Evolutionary conservation across 2,888 invertebrate species (phyloP).

Genomic region (Ophion costatus): DNA sequence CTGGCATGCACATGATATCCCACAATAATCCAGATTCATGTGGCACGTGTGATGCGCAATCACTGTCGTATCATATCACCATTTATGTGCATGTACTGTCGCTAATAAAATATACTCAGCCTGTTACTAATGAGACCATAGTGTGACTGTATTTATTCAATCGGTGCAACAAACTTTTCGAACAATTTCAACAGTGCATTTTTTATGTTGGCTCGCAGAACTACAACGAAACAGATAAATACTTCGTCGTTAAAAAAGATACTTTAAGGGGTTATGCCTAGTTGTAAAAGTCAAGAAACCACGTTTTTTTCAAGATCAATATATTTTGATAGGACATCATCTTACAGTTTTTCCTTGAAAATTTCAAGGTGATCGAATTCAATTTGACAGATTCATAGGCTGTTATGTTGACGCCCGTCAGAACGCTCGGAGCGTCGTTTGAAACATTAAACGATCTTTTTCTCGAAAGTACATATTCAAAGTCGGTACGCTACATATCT

Average conservation of each 20-base stretch:
- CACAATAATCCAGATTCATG: neutral
- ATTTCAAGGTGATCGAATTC: no score
- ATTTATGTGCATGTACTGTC: neutral
- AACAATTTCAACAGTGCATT: neutral
- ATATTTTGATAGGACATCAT: no score
- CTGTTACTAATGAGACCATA: neutral
- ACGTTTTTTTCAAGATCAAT: no score
- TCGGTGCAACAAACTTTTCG: neutral
- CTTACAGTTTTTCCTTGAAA: no score
- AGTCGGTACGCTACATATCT: no score
- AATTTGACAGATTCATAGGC: no score
- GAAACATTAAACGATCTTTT: no score
- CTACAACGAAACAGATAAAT: neutral
- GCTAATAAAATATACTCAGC: neutral
- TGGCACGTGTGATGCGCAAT: conserved; percentile 7
- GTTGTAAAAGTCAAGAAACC: no score
- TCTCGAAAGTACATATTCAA: no score
- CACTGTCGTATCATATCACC: conserved; percentile 9
- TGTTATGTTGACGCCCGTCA: no score
- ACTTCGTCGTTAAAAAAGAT: neutral
- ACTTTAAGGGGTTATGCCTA: no score
- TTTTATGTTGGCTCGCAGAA: neutral
- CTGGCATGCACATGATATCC: conserved; percentile 2
- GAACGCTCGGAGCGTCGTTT: no score
- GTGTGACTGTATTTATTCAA: neutral